These are phyloP conservation scores for Halictus quadricinctus DNA, from an alignment of 2,888 invertebrate genomes.

Conservation along the genomic window DNA sequence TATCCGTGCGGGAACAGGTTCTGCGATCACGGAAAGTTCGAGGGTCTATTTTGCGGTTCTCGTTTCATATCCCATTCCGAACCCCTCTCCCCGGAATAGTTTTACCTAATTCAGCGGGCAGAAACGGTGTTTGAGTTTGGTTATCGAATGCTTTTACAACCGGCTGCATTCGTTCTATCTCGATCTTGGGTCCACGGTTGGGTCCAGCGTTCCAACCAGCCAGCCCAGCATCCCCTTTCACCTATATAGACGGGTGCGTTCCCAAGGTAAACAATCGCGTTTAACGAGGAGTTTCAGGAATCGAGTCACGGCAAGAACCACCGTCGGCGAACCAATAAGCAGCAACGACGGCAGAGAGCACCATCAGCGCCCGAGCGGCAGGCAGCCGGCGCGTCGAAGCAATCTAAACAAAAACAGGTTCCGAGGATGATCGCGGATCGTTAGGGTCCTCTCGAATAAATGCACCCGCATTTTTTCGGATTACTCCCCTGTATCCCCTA, in stretches of 20 bases:
- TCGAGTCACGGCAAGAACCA: constrained; percentile 41
- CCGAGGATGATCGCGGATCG: constrained; percentile 3
- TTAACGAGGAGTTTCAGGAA: constrained; percentile 40
- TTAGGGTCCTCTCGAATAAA: not conserved
- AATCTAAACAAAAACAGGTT: constrained; percentile 47
- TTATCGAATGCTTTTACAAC: constrained; percentile 9
- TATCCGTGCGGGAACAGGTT: constrained; percentile 39
- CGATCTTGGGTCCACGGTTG: constrained; percentile 6
- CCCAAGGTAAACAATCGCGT: constrained; percentile 42
- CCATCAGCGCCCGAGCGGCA: not conserved
- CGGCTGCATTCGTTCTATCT: constrained; percentile 5
- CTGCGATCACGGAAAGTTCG: constrained; percentile 17
- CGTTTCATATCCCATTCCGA: constrained; percentile 7
- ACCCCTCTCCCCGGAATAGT: constrained; percentile 15
- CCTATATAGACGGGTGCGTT: not conserved
- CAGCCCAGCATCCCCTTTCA: not conserved
- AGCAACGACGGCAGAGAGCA: not conserved
- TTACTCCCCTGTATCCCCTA: not conserved
- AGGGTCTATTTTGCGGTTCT: constrained; percentile 12
- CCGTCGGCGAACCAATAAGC: constrained; percentile 29
- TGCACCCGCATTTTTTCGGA: constrained; percentile 33
- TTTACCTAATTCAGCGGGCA: constrained; percentile 35
- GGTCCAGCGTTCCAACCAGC: not conserved
- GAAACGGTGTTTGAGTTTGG: not conserved
- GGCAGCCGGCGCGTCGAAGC: not conserved